phyloP scores from a whole-genome alignment of 2,888 invertebrate species.

The Bombylius discolor region DNA sequence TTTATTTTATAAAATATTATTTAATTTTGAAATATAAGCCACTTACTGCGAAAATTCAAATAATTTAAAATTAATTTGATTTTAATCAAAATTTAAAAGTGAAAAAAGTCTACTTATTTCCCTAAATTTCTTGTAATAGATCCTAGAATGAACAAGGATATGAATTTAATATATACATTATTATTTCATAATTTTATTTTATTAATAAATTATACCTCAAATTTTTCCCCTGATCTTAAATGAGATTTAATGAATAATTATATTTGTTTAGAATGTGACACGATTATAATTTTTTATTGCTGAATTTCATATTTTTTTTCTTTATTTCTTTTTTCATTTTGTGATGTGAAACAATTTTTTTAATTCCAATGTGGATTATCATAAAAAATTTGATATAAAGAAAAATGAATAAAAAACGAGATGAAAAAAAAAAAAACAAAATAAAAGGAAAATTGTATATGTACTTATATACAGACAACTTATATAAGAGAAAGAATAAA shows the following conservation, averaged over 20 bases:
- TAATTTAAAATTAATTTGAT: no score
- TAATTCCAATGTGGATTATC: slow-evolving; percentile 6
- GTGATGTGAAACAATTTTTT: not conserved
- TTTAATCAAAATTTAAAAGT: no score
- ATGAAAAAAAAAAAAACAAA: not conserved
- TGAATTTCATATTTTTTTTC: no score
- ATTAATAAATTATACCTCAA: not conserved
- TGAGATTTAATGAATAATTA: slow-evolving; percentile 6
- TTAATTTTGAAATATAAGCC: no score
- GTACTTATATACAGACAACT: no score
- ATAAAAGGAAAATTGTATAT: no score
- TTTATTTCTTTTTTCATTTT: not conserved
- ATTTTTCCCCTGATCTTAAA: not conserved
- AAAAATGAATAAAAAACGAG: slow-evolving; percentile 4
- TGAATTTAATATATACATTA: not conserved
- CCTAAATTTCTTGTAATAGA: no score
- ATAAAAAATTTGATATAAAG: not conserved
- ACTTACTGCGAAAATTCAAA: no score
- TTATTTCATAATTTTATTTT: not conserved
- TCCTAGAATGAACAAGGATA: no score
- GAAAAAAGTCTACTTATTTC: no score
- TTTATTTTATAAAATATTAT: no score
- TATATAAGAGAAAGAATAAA: not conserved
- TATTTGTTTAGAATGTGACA: slow-evolving; percentile 9
- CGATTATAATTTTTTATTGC: slow-evolving; percentile 6